Conservation (phyloP, 2,888 invertebrate species). For the Heliconius sara region DNA sequence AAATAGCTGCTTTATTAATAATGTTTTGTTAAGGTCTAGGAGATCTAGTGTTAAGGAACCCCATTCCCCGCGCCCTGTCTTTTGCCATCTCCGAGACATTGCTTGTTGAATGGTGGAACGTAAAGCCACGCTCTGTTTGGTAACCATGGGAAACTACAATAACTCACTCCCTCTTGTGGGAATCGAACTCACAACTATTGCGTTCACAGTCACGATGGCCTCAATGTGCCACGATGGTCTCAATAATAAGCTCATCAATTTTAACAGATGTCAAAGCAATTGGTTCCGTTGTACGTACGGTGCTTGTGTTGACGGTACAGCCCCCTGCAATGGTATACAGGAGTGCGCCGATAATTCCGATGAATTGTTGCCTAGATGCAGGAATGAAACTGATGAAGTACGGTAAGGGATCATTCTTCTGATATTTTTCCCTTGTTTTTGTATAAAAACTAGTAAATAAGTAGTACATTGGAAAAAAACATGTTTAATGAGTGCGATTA, state of each 20-base stretch:
- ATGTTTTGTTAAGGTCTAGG: no score
- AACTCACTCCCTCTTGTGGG: not conserved
- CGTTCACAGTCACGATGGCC: not conserved
- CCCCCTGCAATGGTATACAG: slow-evolving; percentile 53
- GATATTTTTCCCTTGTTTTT: no score
- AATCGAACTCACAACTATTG: not conserved
- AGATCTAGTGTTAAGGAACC: not conserved
- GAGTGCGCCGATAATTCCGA: slow-evolving; percentile 78
- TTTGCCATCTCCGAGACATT: not conserved
- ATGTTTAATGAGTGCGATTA: no score
- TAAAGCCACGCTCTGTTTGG: not conserved
- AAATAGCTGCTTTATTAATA: no score
- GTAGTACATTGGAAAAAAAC: no score
- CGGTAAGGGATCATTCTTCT: slow-evolving; percentile 23
- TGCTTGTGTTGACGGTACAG: slow-evolving; percentile 57
- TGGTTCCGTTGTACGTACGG: slow-evolving; percentile 56
- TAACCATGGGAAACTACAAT: not conserved
- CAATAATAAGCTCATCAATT: not conserved
- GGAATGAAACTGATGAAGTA: slow-evolving; percentile 57
- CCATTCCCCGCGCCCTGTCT: not conserved
- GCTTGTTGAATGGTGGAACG: not conserved
- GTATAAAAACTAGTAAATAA: no score
- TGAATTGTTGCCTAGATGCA: slow-evolving; percentile 67
- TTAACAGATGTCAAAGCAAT: slow-evolving; percentile 36
- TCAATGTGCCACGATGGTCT: no score